Evolutionary conservation across 2,888 invertebrate species (phyloP), one percentile per base, ranked within the genome.

Genomic region (Ceramica pisi): DNA sequence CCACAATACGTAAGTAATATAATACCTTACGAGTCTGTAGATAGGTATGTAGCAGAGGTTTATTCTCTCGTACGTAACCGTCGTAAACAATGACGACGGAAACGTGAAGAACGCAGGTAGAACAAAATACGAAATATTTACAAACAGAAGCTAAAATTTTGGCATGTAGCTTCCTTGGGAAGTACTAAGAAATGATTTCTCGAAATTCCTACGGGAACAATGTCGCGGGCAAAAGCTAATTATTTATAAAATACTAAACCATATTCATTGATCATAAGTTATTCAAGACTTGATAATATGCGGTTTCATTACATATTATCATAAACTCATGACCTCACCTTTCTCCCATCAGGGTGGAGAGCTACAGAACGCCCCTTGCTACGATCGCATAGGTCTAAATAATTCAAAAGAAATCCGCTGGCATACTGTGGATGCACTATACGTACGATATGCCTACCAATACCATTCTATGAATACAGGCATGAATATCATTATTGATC

Each of bases 61-160:
- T 74, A 53, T 48, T 48, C 16, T 53, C 57, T 53, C 57, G 26
- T 46, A 66, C 57, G 51, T 65, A 53, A 59, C 21, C 67, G 48
- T 57, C 19, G 23, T 64, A 44, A 50, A 65, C 59, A 71, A 71
- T 21, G 26, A 70, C 35, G 21, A 76, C 53, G 48, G 63, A 63
- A 76, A 76, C 51, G 38, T 48, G 46, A 59, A 51, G 46, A 70
- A 59, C 62, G 76, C 75, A 76, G 57, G 51, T 62, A 69, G 26
- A 56, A 69, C 44, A 61, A n/a, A n/a, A n/a, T n/a, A n/a, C n/a
- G n/a, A n/a, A n/a, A n/a, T n/a, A n/a, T n/a, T n/a, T n/a, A n/a
- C n/a, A n/a, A n/a, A n/a, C n/a, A n/a, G n/a, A n/a, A n/a, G n/a
- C n/a, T n/a, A n/a, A n/a, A n/a, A n/a, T n/a, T n/a, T n/a, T n/a